A percentile compares a stretch with the other conserved stretches of the same genome.
Evolutionary conservation across 2,113 vertebrate genomes (phyloP).

Genomic region (Pomatorhinus ruficollis): DNA sequence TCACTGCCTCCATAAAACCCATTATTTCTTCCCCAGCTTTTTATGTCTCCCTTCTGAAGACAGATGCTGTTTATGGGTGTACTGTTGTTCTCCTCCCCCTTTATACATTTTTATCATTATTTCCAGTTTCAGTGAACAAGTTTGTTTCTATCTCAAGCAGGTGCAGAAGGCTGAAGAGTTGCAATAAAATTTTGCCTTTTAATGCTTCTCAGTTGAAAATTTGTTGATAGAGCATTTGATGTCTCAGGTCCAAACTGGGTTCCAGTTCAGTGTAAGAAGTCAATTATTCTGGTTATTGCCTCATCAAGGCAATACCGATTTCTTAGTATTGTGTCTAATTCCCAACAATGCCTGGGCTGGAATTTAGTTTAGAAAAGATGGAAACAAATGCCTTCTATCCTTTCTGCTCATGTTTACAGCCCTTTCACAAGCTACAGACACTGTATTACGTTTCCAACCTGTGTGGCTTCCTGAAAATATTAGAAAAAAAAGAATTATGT

Average conservation of each 20-base stretch:
- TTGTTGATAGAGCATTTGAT: background rate
- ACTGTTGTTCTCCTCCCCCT: background rate
- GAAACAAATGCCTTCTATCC: background rate
- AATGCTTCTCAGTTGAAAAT: background rate
- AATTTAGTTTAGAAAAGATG: background rate
- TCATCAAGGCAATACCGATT: background rate
- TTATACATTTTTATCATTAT: background rate
- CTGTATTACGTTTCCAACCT: background rate
- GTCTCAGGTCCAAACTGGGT: background rate
- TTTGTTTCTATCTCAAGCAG: background rate
- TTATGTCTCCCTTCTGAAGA: background rate
- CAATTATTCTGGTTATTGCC: background rate
- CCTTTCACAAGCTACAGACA: background rate
- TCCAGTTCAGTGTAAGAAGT: background rate
- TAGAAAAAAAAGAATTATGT: background rate
- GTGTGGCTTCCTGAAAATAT: background rate
- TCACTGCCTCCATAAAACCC: background rate
- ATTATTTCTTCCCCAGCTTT: background rate
- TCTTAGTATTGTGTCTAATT: background rate
- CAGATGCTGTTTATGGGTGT: background rate
- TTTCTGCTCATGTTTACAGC: background rate
- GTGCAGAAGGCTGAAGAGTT: background rate
- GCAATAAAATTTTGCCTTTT: background rate
- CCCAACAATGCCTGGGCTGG: background rate
- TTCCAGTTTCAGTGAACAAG: background rate